Evolutionary conservation across 2,888 invertebrate species (phyloP), one percentile per base, ranked within the genome.

Genomic region (Aspidiotus destructor): DNA sequence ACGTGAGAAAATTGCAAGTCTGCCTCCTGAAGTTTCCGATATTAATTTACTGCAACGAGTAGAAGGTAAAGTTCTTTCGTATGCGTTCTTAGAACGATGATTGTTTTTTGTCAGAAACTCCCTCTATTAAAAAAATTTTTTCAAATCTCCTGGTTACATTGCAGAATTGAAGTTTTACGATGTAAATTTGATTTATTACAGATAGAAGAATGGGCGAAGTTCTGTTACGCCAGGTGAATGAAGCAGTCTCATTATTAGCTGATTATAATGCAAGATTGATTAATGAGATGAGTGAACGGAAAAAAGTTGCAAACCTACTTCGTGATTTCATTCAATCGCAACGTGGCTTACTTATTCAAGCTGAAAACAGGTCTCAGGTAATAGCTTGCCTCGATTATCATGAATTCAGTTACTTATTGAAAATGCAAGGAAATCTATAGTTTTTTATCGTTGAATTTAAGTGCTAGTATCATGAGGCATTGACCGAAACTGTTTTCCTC

Each of bases 11-110:
- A 97, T 97, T 73, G 94, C 96, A 0, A 92, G 90, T 70, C 81
- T 97, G 65, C 97, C 97, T 0, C 89, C 90, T 62, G 94, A 95
- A 81, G 93, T 97, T 5, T 95, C 95, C 0, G 95, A 97, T 83
- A 85, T 92, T 7, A 85, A 87, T 73, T 84, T 89, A 75, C 83
- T 97, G 70, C 83, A 87, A 73, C 93, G 93, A 81, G 81, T 96
- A 74, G 86, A 88, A 83, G 90, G 88, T 88, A 80, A 73, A 71
- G 68, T 28, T 28, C 42, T 60, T 10, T 44, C 15, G 15, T 53
- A 48, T 52, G 11, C 6, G 48, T 13, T 13, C n/a, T 48, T 2
- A 13, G 48, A 48, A 41, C 58, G 15, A 41, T 48, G 10, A 3
- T 17, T 17, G 8, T 11, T 62, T 48, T 48, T 48, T n/a, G 28